Evolutionary conservation across 2,797 vertebrate species (phyloP), one percentile per base, ranked within the genome.

Genomic region (Echiichthys vipera): DNA sequence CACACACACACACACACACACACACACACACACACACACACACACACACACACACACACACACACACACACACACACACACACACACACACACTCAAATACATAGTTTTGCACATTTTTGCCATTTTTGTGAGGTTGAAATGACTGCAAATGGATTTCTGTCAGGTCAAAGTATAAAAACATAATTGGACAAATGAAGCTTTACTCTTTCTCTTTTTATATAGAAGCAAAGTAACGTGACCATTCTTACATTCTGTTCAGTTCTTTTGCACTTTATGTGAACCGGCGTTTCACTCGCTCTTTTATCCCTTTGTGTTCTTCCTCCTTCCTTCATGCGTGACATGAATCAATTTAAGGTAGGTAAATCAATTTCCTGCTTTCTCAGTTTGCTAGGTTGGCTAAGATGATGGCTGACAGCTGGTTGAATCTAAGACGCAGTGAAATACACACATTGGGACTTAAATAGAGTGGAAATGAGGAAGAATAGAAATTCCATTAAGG

Each of bases 331-430:
- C 54, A 73, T 77, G 63, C n/a, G 24, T 66, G 74, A 77, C 70
- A 77, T 73, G 57, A 47, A 62, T 47, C 43, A 3, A 32, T 47
- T 47, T 22, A 2, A 65, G 65, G 66, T 34, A 69, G 64, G 39
- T 62, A 77, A 88, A 86, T 81, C 78, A 80, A 77, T 88, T 83
- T 90, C 64, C 77, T 81, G 83, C 72, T 54, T 71, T 74, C 64
- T 70, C 39, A 42, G 53, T 74, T 82, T 85, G 71, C 22, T 74
- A 49, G 64, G 39, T 62, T 78, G 65, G 78, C 69, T 67, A 13
- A 39, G 67, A 70, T 64, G 57, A 69, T 1, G 1, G 30, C 54
- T 32, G 77, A 75, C 77, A 78, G 72, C 62, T 30, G 76, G 47
- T 30, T 62, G 74, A 64, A 20, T 32, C 37, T 74, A 24, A 61